Evolutionary conservation across 2,113 vertebrate species (phyloP), one percentile per base, ranked within the genome.

Genomic region (Plecturocebus donacophilus): DNA sequence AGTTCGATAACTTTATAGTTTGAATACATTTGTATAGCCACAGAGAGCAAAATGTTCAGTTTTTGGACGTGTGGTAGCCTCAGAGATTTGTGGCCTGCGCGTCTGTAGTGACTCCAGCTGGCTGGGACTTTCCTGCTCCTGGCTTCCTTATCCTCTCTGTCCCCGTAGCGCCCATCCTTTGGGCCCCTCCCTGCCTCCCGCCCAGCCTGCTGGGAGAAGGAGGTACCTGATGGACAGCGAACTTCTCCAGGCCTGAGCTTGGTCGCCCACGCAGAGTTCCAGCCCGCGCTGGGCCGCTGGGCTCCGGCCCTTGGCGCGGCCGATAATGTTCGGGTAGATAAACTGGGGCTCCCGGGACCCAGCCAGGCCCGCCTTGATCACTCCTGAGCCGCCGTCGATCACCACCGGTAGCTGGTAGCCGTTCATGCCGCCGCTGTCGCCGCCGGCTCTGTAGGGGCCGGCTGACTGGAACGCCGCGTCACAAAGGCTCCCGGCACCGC

Each of bases 301-400:
- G 25, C 52, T 25, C 4, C 79, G 96, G 85, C 95, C 80, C 85
- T 97, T 98, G 83, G 89, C 27, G 9, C 97, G 97, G 54, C 98
- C 98, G 0, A 97, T 49, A 4, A 99, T 95, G 82, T 98, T 97
- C 14, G 97, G 90, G 40, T 97, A 98, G 77, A 96, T 73, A 27
- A 97, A 96, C 4, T 96, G 96, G 16, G 98, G 98, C 23, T 98
- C 96, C 73, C 97, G 97, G 35, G 92, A 97, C 32, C 98, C 98
- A 5, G 98, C 97, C 47, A 98, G 85, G 66, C 98, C 98, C 9
- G 96, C 95, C 88, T 98, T 98, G 95, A 98, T 97, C 87, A 98
- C 76, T 2, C 79, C 98, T 0, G 98, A 98, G 79, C 98, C 98
- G 45, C 97, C 95, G 95, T 98, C 98, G 86, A 98, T 96, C 82